phyloP scores from a whole-genome alignment of 2,113 vertebrate genomes.

The Grallaria varia region DNA sequence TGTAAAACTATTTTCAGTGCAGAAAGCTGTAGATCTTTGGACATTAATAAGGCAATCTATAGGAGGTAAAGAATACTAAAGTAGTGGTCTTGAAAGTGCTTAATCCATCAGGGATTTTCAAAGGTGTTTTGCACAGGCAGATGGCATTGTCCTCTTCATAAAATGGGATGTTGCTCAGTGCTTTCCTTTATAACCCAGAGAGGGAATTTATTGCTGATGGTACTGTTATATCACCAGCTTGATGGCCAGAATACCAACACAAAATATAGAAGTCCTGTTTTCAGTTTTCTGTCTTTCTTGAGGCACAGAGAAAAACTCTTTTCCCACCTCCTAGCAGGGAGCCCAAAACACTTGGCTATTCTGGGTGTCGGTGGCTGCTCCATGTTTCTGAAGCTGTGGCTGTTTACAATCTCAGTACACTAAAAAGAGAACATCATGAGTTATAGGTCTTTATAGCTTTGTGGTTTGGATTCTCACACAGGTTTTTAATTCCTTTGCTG shows the following conservation, averaged over 20 bases:
- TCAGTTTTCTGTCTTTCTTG: conserved; percentile 7
- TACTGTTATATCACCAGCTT: not conserved
- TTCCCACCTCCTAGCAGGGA: conserved; percentile 29
- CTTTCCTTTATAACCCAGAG: not conserved
- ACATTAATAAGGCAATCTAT: not conserved
- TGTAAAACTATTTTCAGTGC: not conserved
- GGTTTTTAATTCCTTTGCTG: conserved; percentile 51
- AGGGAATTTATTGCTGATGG: not conserved
- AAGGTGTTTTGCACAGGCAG: not conserved
- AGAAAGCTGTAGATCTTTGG: not conserved
- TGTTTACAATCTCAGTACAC: not conserved
- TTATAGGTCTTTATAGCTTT: conserved; percentile 46
- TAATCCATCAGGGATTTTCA: not conserved
- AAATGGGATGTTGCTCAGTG: not conserved
- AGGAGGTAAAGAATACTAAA: not conserved
- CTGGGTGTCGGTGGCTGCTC: conserved; percentile 10
- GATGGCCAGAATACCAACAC: not conserved
- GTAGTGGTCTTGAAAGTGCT: not conserved
- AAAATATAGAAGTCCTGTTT: not conserved
- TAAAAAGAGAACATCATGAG: conserved; percentile 46
- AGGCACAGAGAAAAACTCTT: not conserved
- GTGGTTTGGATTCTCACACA: conserved; percentile 62
- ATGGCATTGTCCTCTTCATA: not conserved
- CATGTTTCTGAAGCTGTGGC: conserved; percentile 22
- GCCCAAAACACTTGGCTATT: not conserved